Evolutionary conservation across 37 sponge, comb jelly and placozoan species (phyloP), one percentile per base, ranked within the genome.

Genomic region (Chondrilla cf. caribensis): DNA sequence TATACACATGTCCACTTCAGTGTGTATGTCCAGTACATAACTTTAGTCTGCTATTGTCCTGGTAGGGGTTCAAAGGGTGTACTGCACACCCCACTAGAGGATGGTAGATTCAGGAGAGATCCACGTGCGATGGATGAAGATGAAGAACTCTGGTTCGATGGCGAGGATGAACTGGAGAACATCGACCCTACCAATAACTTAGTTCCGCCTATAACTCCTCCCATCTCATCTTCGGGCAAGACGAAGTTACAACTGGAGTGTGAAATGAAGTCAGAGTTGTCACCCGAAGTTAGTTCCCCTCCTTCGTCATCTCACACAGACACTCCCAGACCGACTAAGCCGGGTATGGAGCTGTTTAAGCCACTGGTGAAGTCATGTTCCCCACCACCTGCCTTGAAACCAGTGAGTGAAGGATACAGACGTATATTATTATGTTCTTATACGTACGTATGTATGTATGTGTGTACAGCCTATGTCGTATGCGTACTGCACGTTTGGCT

Each of bases 121-220:
- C 86, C 93, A 55, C 86, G 95, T 7, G 89, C 89, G 26, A 67
- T 90, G 42, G 95, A 92, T 35, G 95, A 94, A 54, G 93, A 94
- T 8, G 97, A 97, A 78, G 97, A 97, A 84, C 78, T 80, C 57
- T 97, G 93, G 89, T 97, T 97, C 88, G 97, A 97, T 38, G 93
- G 89, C 22, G 93, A 93, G 25, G 90, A 86, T 38, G 83, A 82
- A 54, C 41, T 60, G 24, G 60, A 66, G 42, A 14, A 60, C 66
- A 37, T 41, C 76, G 24, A 33, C 54, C 72, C 54, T 54, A 4
- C 0, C 78, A 54, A 24, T 28, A 22, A 38, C 22, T 2, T 58
- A 43, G 51, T 47, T 14, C 51, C 11, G 24, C 41, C 76, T 4
- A 0, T 7, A 25, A 43, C 83, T 54, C 47, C 70, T 6, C 26